Conservation (phyloP, 2,888 invertebrate genomes). For the Campoplex nolae region DNA sequence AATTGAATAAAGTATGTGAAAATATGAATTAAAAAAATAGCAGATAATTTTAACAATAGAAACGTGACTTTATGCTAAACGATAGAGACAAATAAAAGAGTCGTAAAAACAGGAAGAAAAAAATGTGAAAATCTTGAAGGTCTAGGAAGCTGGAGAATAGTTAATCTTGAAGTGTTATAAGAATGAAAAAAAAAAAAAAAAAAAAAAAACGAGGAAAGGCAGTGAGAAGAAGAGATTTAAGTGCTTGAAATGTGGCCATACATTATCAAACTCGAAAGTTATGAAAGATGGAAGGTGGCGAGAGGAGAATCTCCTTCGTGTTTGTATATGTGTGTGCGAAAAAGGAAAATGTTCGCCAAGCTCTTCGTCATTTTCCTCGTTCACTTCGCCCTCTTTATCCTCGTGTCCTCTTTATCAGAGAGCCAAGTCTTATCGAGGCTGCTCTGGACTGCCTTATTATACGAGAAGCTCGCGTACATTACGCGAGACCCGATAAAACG, state of each 20-base stretch:
- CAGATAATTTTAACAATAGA: neutral
- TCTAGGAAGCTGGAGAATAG: neutral
- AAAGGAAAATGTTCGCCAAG: slow-evolving; percentile 53
- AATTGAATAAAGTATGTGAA: too few relatives aligned
- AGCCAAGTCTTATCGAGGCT: slow-evolving; percentile 60
- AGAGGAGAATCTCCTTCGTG: slow-evolving; percentile 8
- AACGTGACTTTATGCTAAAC: neutral
- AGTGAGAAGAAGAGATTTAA: slow-evolving; percentile 31
- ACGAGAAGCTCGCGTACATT: slow-evolving; percentile 43
- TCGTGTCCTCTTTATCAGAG: slow-evolving; percentile 40
- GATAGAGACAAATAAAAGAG: neutral
- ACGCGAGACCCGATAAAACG: slow-evolving; percentile 32
- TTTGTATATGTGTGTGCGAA: slow-evolving; percentile 13
- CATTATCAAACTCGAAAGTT: slow-evolving; percentile 39
- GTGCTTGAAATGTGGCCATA: slow-evolving; percentile 19
- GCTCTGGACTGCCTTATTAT: slow-evolving; percentile 47
- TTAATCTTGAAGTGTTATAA: neutral
- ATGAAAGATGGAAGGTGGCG: slow-evolving; percentile 50
- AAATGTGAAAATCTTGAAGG: neutral
- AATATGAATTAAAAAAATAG: neutral
- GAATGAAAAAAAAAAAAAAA: neutral
- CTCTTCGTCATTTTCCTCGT: slow-evolving; percentile 21
- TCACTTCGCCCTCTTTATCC: slow-evolving; percentile 13
- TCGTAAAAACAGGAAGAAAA: neutral
- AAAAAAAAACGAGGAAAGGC: neutral